Conservation (phyloP, 1,140 invertebrate genomes). For the Listronotus oregonensis region DNA sequence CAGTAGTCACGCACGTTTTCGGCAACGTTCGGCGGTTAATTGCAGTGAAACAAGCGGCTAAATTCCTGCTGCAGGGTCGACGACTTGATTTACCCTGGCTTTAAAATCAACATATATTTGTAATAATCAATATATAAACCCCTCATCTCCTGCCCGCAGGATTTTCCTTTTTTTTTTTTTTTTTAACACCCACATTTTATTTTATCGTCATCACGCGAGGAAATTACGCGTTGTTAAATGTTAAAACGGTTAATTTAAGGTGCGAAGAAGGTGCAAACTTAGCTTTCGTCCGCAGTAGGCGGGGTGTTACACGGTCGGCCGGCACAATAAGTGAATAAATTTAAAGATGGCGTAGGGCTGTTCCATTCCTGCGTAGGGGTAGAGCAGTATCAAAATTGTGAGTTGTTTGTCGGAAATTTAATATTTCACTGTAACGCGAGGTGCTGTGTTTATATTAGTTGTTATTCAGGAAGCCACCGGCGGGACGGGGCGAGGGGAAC, state of each 20-base stretch:
- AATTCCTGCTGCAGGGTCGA: slow-evolving; percentile 37
- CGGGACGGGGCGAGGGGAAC: slow-evolving; percentile 8
- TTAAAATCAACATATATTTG: slow-evolving; percentile 53
- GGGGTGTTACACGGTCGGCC: slow-evolving; percentile 42
- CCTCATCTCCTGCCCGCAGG: slow-evolving; percentile 42
- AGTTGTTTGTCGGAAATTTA: slow-evolving; percentile 10
- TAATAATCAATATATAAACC: slow-evolving; percentile 51
- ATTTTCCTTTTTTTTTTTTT: too few relatives aligned
- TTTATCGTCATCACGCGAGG: slow-evolving; percentile 25
- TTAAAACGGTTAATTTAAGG: slow-evolving; percentile 38
- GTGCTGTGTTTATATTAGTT: slow-evolving; percentile 36
- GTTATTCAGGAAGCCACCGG: slow-evolving; percentile 18
- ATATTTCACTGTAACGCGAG: too few relatives aligned
- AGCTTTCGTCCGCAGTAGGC: slow-evolving; percentile 46
- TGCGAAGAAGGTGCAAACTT: slow-evolving; percentile 48
- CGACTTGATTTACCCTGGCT: slow-evolving; percentile 47
- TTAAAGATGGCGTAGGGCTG: slow-evolving; percentile 52
- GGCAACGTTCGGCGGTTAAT: slow-evolving; percentile 28
- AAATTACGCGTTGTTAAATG: slow-evolving; percentile 20
- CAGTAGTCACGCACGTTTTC: slow-evolving; percentile 13
- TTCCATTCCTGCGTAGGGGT: slow-evolving; percentile 37
- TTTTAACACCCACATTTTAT: slow-evolving; percentile 38
- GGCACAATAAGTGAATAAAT: slow-evolving; percentile 30
- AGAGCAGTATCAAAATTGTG: slow-evolving; percentile 1
- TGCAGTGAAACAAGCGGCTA: slow-evolving; percentile 15